Percentiles rank a stretch among this genome's conserved stretches.
These are phyloP conservation scores for Aphodius sticticus DNA, from an alignment of 2,888 invertebrate genomes.

Conservation along the genomic window DNA sequence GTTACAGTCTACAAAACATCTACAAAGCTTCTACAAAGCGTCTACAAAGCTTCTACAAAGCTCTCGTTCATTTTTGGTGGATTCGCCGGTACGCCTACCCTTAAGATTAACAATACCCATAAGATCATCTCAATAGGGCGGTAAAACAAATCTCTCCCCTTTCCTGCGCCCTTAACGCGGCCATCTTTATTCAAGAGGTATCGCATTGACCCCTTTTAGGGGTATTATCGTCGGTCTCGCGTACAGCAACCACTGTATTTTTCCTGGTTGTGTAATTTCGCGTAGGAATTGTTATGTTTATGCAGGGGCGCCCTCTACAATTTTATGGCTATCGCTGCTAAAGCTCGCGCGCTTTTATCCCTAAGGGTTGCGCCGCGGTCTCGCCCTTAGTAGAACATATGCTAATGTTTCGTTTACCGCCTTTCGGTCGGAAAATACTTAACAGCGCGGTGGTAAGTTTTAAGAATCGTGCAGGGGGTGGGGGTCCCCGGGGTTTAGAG, in stretches of 20 bases:
- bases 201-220: neutral
- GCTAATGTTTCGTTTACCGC: neutral
- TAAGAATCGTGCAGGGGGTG: neutral
- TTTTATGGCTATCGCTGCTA: neutral
- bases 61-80: too few relatives aligned
- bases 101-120: neutral
- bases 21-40: too few relatives aligned
- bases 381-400: neutral
- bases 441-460: neutral
- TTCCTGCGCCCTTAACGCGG: neutral
- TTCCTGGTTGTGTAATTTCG: neutral
- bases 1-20: too few relatives aligned
- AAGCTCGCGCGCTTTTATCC: neutral
- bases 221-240: neutral
- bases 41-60: too few relatives aligned
- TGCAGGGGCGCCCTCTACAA: neutral
- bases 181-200: neutral
- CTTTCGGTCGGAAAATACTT: neutral
- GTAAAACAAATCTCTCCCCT: neutral
- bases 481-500: neutral
- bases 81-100: too few relatives aligned
- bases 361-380: neutral
- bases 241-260: neutral
- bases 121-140: neutral
- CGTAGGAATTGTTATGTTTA: neutral